Evolutionary conservation across 2,888 invertebrate genomes (phyloP), one percentile per base, ranked within the genome.

Genomic region (Sisyra terminalis): DNA sequence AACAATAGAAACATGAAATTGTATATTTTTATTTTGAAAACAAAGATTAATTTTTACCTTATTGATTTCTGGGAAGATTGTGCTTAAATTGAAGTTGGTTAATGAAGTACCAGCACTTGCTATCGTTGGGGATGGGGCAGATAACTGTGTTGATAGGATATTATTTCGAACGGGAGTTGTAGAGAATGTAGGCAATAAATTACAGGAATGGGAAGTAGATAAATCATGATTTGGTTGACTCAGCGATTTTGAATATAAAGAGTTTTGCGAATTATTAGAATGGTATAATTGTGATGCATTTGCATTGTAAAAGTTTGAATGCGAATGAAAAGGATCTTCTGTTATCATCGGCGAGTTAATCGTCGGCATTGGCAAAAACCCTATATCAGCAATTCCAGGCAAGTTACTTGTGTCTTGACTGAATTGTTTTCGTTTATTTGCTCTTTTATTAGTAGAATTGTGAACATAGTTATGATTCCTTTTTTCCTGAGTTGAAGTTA

Each of bases 51-150:
- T n/a, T 9, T 10, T n/a, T 41, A 61, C 61, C 57, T 61, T 55
- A 56, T 83, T 83, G 50, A 86, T 85, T 66, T 86, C 86, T 2
- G 86, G 86, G 58, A 85, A 85, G 52, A 86, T 82, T 1, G 85
- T 78, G 53, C 83, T 83, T 34, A 86, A 65, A 61, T 85, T 85
- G 55, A 86, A 86, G 58, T 85, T 86, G 1, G 84, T 79, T 29
- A 78, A 59, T 43, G 70, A 69, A 4, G 67, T 70, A 30, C 71
- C 69, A 16, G 53, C 31, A 10, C 14, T 29, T 11, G 7, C 29
- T 8, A 29, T 29, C 2, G 17, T 16, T 29, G 40, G n/a, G 9
- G 37, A 38, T 17, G 24, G 13, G 13, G 13, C 31, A n/a, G 30
- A n/a, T 9, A 35, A 15, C 14, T 24, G 29, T n/a, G 24, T 35